These are phyloP conservation scores for Gonioctena quinquepunctata DNA, from an alignment of 1,140 invertebrate genomes.

Conservation along the genomic window DNA sequence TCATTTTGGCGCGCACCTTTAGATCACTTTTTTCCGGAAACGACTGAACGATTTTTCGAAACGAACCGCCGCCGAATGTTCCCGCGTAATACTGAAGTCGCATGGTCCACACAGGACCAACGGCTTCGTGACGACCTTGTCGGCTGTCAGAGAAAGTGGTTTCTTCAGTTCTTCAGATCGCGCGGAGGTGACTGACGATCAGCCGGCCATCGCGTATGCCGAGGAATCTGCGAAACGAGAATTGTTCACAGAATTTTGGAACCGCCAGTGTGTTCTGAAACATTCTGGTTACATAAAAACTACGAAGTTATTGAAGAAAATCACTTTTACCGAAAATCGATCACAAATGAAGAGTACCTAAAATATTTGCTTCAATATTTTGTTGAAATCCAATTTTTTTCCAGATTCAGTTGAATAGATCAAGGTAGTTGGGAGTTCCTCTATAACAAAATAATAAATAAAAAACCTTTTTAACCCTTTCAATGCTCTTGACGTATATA, in stretches of 20 bases:
- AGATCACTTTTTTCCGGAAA: neutral
- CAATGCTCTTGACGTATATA: too few species aligned
- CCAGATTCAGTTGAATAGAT: too few species aligned
- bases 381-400: too few species aligned
- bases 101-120: neutral
- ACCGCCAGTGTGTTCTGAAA: too few species aligned
- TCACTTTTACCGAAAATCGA: too few species aligned
- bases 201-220: neutral
- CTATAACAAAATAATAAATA: too few species aligned
- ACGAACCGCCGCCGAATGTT: neutral
- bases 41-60: neutral
- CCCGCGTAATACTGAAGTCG: slow-evolving; percentile 6
- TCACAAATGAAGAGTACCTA: too few species aligned
- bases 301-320: too few species aligned
- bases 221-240: neutral
- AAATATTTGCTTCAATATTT: too few species aligned
- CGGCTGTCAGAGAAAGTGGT: slow-evolving; percentile 28
- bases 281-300: too few species aligned
- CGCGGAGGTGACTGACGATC: neutral
- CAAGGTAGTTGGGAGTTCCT: too few species aligned
- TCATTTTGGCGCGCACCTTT: neutral
- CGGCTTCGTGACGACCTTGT: slow-evolving; percentile 20
- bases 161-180: slow-evolving; percentile 2
- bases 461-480: too few species aligned
- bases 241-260: neutral